Base-by-base conservation (phyloP, 2,888 invertebrate species). In the Cheilosia soror region DNA sequence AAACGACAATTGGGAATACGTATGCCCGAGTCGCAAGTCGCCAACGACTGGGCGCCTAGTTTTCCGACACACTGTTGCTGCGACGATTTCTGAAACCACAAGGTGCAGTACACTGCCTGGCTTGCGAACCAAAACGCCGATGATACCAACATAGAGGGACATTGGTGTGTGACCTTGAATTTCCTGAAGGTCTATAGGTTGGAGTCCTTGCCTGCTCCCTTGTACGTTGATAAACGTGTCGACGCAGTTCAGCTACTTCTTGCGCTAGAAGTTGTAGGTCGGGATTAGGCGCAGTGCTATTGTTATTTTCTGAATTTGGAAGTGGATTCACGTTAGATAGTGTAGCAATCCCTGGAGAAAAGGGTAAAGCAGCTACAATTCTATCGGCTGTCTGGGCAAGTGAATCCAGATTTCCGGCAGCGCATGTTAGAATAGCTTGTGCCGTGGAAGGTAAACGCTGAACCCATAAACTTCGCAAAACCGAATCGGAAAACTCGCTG, bases 21-120 rank as follows among this genome's bases (percentile, higher is more conserved):
- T 15, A 5, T 6, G 47, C 66, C 66, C 29, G 29, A 29, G 31
- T 66, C 53, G 66, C 66, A 66, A 53, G 66, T 42, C 66, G 66
- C 51, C 37, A 53, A 37, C 66, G 66, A 66, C n/a, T 40, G 40
- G 42, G 66, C 40, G 3, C 27, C 29, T 66, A 66, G 53, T 42
- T 66, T 55, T 68, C 66, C 66, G 53, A 66, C 0, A 53, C 51
- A 20, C 7, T 31, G 15, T 9, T 25, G 4, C 20, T 6, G 15
- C 49, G 47, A 5, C 5, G 15, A 3, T 20, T 47, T 20, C 47
- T 47, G 20, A 47, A 47, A 20, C 15, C 5, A 4, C 47, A 47
- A 7, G 47, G 47, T 47, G 47, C 6, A 4, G 7, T 7, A 7
- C 15, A 47, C n/a, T 20, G 47, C 6, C 6, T 15, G n/a, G 47